phyloP scores from a whole-genome alignment of 2,113 vertebrate species.

The Tenrec ecaudatus region DNA sequence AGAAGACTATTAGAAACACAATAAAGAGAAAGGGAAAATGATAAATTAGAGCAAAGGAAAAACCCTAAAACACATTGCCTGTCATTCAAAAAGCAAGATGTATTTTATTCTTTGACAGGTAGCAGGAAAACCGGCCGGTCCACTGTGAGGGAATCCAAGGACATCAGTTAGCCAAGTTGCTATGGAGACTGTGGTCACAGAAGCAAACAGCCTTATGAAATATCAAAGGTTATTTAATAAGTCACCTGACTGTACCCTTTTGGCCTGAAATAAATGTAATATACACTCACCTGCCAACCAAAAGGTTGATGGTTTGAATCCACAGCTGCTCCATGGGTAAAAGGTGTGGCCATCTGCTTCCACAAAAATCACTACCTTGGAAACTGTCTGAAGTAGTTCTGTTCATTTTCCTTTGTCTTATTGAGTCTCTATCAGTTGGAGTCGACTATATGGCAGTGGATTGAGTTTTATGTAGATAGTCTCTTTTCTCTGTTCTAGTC shows the following conservation, averaged over 20 bases:
- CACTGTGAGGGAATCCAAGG: background rate
- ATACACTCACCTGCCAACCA: background rate
- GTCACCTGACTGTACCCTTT: background rate
- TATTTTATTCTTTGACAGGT: background rate
- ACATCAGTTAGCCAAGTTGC: background rate
- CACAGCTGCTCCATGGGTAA: background rate
- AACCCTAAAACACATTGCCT: background rate
- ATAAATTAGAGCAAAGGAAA: background rate
- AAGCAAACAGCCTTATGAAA: background rate
- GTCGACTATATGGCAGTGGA: background rate
- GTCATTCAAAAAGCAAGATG: background rate
- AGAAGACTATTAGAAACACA: background rate
- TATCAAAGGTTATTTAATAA: background rate
- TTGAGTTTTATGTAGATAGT: background rate
- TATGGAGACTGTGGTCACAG: background rate
- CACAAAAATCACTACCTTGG: background rate
- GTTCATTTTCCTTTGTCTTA: background rate
- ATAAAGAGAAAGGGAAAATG: background rate
- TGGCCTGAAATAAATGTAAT: background rate
- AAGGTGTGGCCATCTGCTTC: background rate
- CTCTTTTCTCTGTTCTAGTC: too few species aligned
- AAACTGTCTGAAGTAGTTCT: background rate
- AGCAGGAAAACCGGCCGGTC: background rate
- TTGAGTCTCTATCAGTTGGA: background rate
- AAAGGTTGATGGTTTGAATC: background rate